Percentiles rank a stretch among this genome's conserved stretches.
Conservation (phyloP, 2,888 invertebrate genomes). For the Belgica antarctica region DNA sequence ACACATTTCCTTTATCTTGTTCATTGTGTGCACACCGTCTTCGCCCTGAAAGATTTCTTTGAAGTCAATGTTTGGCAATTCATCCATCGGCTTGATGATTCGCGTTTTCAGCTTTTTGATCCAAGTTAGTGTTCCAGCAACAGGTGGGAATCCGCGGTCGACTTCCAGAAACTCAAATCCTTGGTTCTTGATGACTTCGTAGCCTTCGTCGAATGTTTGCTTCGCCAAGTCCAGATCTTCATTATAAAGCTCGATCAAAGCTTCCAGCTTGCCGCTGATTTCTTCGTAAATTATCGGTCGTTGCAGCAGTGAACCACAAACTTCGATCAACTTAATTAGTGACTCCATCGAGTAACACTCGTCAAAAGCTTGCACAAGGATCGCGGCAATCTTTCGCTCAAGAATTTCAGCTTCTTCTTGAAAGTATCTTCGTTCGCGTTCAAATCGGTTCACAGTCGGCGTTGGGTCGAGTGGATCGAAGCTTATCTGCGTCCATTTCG, state of each 20-base stretch:
- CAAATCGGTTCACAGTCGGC: conserved; percentile 66
- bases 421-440: conserved; percentile 64
- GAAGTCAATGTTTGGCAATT: conserved; percentile 54
- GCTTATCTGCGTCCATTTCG: conserved; percentile 57
- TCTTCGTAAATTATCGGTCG: conserved; percentile 72
- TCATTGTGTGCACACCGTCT: conserved; percentile 50
- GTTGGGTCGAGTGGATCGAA: conserved; percentile 77
- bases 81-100: conserved; percentile 61
- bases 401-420: conserved; percentile 64
- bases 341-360: conserved; percentile 71
- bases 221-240: conserved; percentile 66
- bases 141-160: conserved; percentile 70
- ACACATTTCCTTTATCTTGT: conserved; percentile 63
- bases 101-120: conserved; percentile 65
- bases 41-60: conserved; percentile 59
- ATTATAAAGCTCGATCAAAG: conserved; percentile 65
- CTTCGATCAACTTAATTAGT: conserved; percentile 67
- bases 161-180: conserved; percentile 57
- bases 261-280: conserved; percentile 65
- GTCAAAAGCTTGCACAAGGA: conserved; percentile 76
- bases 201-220: conserved; percentile 61
- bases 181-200: conserved; percentile 48
- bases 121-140: conserved; percentile 73
- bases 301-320: conserved; percentile 71
- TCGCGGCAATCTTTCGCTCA: conserved; percentile 74